Conservation (phyloP, 2,113 vertebrate species). For the Chaetorhynchus papuensis region DNA sequence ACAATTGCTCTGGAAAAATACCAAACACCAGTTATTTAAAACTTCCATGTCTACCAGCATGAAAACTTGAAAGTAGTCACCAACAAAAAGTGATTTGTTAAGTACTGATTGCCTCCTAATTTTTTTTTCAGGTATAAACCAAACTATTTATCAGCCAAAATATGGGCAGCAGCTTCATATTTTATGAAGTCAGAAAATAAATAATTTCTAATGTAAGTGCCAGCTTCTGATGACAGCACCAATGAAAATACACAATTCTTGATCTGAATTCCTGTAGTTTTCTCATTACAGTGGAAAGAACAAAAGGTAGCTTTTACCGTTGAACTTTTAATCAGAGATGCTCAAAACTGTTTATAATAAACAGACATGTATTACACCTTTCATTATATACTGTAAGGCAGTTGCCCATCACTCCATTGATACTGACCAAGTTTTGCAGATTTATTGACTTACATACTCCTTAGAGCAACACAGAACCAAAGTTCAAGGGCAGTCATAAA, state of each 20-base stretch:
- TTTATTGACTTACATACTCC: background rate
- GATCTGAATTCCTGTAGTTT: background rate
- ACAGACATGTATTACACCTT: background rate
- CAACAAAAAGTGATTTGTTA: background rate
- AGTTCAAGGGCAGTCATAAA: background rate
- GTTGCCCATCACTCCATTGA: background rate
- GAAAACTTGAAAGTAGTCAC: background rate
- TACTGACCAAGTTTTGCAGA: background rate
- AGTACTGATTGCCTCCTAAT: background rate
- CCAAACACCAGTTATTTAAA: background rate
- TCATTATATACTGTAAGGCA: background rate
- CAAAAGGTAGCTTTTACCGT: background rate
- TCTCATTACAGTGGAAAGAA: background rate
- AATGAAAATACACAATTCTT: background rate
- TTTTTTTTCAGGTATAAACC: background rate
- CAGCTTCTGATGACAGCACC: background rate
- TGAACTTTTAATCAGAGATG: background rate
- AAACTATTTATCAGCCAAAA: background rate
- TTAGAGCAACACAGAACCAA: background rate
- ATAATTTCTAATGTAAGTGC: background rate
- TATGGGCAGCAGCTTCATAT: background rate
- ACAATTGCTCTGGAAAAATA: constrained; percentile 86
- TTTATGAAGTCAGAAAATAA: background rate
- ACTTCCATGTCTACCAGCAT: background rate
- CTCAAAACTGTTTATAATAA: background rate